These are phyloP conservation scores for Periparus ater DNA, from an alignment of 2,797 vertebrate genomes.

Conservation along the genomic window DNA sequence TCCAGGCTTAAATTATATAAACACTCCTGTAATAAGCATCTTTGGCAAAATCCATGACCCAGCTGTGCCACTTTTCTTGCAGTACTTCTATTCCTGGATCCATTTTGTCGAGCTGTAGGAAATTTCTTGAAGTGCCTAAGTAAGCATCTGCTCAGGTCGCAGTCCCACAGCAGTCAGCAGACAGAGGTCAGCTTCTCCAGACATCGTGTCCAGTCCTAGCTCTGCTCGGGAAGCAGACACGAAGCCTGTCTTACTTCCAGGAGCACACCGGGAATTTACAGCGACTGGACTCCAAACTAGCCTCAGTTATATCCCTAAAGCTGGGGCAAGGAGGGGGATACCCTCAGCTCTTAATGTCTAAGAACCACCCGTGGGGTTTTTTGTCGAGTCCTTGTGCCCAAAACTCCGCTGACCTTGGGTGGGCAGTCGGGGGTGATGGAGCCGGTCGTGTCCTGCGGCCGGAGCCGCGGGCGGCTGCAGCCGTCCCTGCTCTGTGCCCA, in stretches of 20 bases:
- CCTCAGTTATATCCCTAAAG: background rate
- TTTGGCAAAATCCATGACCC: conserved; percentile 15
- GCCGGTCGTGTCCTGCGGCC: background rate
- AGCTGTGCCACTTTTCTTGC: conserved; percentile 25
- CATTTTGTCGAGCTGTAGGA: background rate
- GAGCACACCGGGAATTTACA: background rate
- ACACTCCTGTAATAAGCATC: conserved; percentile 24
- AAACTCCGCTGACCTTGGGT: background rate
- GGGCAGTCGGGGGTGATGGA: background rate
- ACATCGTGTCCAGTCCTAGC: fast-evolving
- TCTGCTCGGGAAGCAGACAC: background rate
- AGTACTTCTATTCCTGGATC: background rate
- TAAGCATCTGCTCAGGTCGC: background rate
- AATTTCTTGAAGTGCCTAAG: background rate
- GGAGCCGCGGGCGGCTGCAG: background rate
- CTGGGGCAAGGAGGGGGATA: background rate
- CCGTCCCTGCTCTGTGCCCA: conserved; percentile 36
- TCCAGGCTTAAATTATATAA: conserved; percentile 31
- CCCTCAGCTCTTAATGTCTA: background rate
- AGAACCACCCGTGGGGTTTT: background rate
- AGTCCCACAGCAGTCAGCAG: background rate
- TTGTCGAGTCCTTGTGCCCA: background rate
- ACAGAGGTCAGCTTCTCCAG: background rate
- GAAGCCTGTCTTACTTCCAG: background rate
- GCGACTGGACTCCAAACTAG: background rate